Base-by-base conservation (phyloP, 2,888 invertebrate species). In the Pharmacophagus antenor region DNA sequence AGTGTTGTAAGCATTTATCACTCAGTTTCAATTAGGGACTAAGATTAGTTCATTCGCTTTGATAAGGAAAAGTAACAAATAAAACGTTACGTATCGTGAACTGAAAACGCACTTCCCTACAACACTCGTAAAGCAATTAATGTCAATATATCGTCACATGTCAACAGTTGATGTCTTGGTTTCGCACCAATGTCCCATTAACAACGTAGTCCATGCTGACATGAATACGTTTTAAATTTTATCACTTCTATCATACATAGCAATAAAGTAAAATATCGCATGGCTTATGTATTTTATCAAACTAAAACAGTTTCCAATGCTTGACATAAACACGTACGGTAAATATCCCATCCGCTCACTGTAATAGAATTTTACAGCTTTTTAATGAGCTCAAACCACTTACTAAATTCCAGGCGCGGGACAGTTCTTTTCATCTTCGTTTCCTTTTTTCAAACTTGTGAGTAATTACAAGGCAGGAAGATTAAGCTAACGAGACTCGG, bases 351-450 rank as follows among this genome's bases (percentile, higher is more conserved):
- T 81, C 79, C 77, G 75, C 74, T 78, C 73, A 77, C 81, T 77
- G 72, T 80, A 80, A 85, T 84, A 84, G 80, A 80, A 64, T 81
- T 88, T 88, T 88, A 88, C 87, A 86, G 84, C 87, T 85, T 88
- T 88, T 85, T 88, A 88, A 88, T 88, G 87, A 87, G 85, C 82
- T 63, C 74, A 72, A 75, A 77, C 83, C 82, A 80, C 84, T 87
- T 85, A 86, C 84, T 84, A 80, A 83, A 85, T 85, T 84, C 81
- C 80, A 80, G 70, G 72, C 70, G 72, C 69, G 74, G 73, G 79
- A 82, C 82, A 79, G 75, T 80, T 83, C 85, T 85, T 70, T 88
- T 84, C 81, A 85, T 84, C 81, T 86, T 84, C 73, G 70, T 79
- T 72, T 78, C 68, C 68, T 69, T 73, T 77, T 81, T 79, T 74